Percentiles rank a stretch among this genome's conserved stretches.
Conservation (phyloP, 1,140 invertebrate genomes). For the Sycobia sp. region DNA sequence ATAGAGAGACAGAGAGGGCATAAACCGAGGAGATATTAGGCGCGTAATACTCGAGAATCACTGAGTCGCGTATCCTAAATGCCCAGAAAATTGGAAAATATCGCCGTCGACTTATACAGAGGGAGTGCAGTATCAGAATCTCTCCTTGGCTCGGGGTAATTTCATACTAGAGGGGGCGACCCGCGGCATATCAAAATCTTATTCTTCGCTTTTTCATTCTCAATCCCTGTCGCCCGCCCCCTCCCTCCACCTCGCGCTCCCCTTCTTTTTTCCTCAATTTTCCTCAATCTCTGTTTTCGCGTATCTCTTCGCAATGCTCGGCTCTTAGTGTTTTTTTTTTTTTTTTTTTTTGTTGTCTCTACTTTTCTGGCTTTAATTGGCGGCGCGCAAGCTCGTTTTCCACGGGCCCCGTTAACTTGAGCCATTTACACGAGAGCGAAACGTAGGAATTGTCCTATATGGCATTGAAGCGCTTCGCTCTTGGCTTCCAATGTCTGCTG, state of each 20-base stretch:
- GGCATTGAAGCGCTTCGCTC: too few relatives aligned
- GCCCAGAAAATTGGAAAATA: conserved; percentile 28
- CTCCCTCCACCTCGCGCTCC: background rate
- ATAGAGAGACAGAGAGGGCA: too few relatives aligned
- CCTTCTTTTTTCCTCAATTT: background rate
- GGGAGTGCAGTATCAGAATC: background rate
- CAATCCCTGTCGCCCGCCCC: too few relatives aligned
- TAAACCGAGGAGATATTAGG: background rate
- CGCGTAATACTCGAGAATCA: conserved; percentile 37
- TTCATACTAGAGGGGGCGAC: conserved; percentile 9
- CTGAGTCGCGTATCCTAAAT: conserved; percentile 27
- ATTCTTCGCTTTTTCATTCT: conserved; percentile 4
- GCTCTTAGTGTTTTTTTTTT: too few relatives aligned
- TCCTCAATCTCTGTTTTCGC: background rate
- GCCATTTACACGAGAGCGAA: too few relatives aligned
- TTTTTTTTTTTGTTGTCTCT: too few relatives aligned
- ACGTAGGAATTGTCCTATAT: too few relatives aligned
- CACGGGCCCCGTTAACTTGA: too few relatives aligned
- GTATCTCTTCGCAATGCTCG: background rate
- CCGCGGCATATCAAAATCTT: conserved; percentile 17
- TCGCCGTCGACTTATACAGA: background rate
- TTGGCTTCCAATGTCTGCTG: too few relatives aligned
- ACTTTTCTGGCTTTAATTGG: too few relatives aligned
- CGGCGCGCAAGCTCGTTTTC: too few relatives aligned
- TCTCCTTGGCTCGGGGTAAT: conserved; percentile 1